These are phyloP conservation scores for Xiphydria camelus DNA, from an alignment of 2,888 invertebrate genomes.

Conservation along the genomic window DNA sequence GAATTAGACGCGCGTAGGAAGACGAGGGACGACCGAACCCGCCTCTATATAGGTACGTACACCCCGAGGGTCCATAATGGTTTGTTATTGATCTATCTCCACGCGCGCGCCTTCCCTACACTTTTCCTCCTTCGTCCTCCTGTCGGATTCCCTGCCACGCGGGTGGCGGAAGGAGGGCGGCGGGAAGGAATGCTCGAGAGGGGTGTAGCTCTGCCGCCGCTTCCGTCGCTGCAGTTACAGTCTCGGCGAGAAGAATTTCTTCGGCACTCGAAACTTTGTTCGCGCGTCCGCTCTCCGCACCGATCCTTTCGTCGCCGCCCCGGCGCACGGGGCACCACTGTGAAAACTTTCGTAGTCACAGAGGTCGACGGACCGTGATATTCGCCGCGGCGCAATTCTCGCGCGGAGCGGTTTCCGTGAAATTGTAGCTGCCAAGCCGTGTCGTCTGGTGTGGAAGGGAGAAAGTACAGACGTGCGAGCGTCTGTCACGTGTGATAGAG, in stretches of 20 bases:
- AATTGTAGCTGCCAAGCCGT: no score
- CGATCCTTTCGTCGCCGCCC: conserved; percentile 4
- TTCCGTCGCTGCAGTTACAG: no score
- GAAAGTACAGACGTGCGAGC: no score
- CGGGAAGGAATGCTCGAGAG: conserved; percentile 10
- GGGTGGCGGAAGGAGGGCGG: conserved; percentile 23
- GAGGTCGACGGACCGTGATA: conserved; percentile 29
- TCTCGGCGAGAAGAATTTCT: no score
- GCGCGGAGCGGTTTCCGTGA: no score
- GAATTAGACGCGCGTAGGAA: no score
- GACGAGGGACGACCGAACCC: not conserved
- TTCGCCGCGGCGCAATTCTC: no score
- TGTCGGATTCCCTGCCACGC: conserved; percentile 28
- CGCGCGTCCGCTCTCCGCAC: no score
- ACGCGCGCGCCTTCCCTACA: conserved; percentile 38
- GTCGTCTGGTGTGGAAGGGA: no score
- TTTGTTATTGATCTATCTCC: conserved; percentile 55
- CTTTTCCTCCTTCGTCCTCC: conserved; percentile 35
- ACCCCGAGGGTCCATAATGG: conserved; percentile 47
- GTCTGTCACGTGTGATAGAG: no score
- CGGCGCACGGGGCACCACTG: conserved; percentile 26
- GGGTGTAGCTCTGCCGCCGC: not conserved
- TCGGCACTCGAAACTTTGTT: no score
- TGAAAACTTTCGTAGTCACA: conserved; percentile 43
- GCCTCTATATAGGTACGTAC: conserved; percentile 5